phyloP scores from a whole-genome alignment of 2,888 invertebrate genomes.

The Yponomeuta sedellus region DNA sequence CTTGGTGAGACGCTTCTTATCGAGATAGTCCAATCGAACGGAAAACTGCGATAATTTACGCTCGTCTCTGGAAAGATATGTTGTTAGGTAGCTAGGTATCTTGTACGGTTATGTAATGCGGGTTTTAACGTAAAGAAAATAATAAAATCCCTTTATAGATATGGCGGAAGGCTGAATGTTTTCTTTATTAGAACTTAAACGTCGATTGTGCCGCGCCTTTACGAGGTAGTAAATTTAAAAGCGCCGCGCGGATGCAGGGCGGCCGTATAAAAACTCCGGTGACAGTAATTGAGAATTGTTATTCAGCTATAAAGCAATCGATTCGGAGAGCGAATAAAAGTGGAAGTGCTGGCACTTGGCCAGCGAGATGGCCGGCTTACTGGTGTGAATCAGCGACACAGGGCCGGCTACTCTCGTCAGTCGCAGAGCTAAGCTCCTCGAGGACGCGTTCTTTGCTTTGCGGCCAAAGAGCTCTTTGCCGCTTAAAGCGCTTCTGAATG shows the following conservation, averaged over 20 bases:
- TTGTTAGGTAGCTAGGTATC: no score
- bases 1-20: neutral
- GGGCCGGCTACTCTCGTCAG: conserved; percentile 50
- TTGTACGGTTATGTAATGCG: neutral
- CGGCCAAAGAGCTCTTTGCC: conserved; percentile 53
- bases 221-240: conserved; percentile 53
- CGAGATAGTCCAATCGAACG: neutral
- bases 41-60: conserved; percentile 2
- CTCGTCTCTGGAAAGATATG: neutral
- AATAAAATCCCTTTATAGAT: conserved; percentile 24
- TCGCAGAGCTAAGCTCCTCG: conserved; percentile 56
- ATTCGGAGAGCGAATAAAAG: conserved; percentile 60
- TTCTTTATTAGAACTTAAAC: conserved; percentile 30
- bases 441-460: conserved; percentile 58
- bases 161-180: conserved; percentile 30
- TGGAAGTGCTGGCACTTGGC: conserved; percentile 57
- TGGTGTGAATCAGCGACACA: conserved; percentile 36
- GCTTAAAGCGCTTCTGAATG: conserved; percentile 48
- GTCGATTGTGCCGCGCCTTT: conserved; percentile 40
- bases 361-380: conserved; percentile 53
- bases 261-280: conserved; percentile 44
- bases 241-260: conserved; percentile 49
- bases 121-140: neutral
- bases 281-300: conserved; percentile 61
- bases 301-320: conserved; percentile 64